Conservation (phyloP, 2,888 invertebrate species). For the Phlogophora meticulosa region DNA sequence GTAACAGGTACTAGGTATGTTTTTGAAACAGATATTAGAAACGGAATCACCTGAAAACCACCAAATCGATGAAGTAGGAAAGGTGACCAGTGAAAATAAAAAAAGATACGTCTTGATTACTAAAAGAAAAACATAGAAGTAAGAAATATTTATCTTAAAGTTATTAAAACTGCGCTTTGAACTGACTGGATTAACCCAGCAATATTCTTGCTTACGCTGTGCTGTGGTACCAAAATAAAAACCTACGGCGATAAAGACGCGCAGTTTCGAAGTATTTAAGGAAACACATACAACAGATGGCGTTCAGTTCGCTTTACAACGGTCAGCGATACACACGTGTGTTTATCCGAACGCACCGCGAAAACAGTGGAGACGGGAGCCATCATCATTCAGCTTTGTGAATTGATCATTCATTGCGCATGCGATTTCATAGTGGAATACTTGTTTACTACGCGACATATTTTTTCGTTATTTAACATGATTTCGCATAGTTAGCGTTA, state of each 20-base stretch:
- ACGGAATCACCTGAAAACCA: no score
- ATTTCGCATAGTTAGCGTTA: conserved; percentile 69
- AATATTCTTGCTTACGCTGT: background rate
- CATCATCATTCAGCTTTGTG: conserved; percentile 38
- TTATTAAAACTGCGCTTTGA: background rate
- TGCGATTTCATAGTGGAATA: conserved; percentile 69
- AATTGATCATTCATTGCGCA: conserved; percentile 75
- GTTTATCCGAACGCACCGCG: conserved; percentile 64
- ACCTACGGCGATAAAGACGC: conserved; percentile 5
- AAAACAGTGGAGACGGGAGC: conserved; percentile 40
- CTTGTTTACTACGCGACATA: conserved; percentile 68
- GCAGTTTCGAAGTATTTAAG: conserved; percentile 31
- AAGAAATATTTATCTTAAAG: background rate
- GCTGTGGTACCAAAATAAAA: conserved; percentile 17
- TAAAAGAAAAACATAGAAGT: no score
- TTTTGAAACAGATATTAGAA: no score
- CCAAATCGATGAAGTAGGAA: no score
- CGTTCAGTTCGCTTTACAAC: conserved; percentile 54
- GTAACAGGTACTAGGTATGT: no score
- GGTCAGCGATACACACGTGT: conserved; percentile 29
- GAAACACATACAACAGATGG: conserved; percentile 42
- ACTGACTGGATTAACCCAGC: conserved; percentile 25
- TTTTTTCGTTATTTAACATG: conserved; percentile 73
- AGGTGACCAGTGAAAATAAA: no score
- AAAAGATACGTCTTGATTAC: background rate